phyloP scores from a whole-genome alignment of 2,113 vertebrate species.

The Eurystomus gularis region DNA sequence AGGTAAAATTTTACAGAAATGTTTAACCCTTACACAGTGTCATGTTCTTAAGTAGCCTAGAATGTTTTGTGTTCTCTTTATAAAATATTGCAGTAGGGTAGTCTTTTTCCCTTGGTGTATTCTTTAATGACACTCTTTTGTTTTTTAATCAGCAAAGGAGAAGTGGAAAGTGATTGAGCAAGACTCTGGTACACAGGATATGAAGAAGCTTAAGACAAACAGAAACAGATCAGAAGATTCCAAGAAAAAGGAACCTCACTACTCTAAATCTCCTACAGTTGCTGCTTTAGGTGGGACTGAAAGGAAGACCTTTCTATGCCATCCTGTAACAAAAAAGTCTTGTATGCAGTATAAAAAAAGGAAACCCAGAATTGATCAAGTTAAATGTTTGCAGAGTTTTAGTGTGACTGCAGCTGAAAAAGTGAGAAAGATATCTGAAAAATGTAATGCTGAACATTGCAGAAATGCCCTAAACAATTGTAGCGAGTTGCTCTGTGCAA shows the following conservation, averaged over 20 bases:
- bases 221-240: neutral
- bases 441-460: slow-evolving; percentile 1
- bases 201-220: slow-evolving; percentile 41
- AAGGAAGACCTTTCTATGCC: neutral
- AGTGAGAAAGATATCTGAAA: neutral
- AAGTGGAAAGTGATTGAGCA: slow-evolving; percentile 36
- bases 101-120: neutral
- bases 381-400: neutral
- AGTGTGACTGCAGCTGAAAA: slow-evolving; percentile 35
- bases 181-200: neutral
- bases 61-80: neutral
- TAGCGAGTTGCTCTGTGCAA: neutral
- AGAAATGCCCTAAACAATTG: neutral
- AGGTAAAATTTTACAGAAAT: neutral
- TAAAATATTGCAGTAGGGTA: neutral
- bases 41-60: neutral
- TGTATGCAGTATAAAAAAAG: slow-evolving; percentile 13
- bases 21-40: neutral
- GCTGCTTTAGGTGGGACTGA: slow-evolving; percentile 20
- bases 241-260: slow-evolving; percentile 31
- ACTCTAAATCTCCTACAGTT: slow-evolving; percentile 5
- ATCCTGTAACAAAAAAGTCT: slow-evolving; percentile 15
- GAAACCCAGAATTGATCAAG: slow-evolving; percentile 1
- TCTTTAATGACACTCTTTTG: neutral
- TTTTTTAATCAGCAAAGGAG: slow-evolving; percentile 60